Percentiles rank a stretch among this genome's conserved stretches.
Conservation (phyloP, 2,888 invertebrate genomes). For the Tricholauxania praeusta region DNA sequence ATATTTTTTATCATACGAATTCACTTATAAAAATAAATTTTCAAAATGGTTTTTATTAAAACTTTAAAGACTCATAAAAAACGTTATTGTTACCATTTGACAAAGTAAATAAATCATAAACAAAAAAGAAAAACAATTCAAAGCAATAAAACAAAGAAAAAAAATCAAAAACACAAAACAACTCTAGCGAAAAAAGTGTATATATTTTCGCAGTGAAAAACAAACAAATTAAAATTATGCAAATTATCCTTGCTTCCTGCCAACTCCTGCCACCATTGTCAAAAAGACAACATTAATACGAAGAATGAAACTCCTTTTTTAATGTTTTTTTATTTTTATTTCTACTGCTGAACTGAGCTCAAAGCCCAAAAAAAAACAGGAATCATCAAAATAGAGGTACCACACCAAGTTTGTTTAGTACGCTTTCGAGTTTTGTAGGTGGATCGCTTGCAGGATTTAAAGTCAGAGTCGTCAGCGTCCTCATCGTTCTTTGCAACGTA, state of each 20-base stretch:
- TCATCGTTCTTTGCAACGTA: slow-evolving; percentile 27
- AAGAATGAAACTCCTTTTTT: neutral
- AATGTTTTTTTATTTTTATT: neutral
- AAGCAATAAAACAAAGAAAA: slow-evolving; percentile 26
- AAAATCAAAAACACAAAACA: slow-evolving; percentile 4
- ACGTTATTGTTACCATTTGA: slow-evolving; percentile 8
- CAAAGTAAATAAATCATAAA: slow-evolving; percentile 12
- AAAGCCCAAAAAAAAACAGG: too few species aligned
- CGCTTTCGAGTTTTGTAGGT: too few species aligned
- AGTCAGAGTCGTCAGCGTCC: neutral
- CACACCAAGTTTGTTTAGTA: too few species aligned
- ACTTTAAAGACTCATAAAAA: neutral
- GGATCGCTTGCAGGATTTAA: neutral
- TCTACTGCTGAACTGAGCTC: neutral
- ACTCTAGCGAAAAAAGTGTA: slow-evolving; percentile 33
- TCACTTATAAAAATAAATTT: too few species aligned
- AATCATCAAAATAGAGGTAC: too few species aligned
- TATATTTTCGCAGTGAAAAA: slow-evolving; percentile 50
- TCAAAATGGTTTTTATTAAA: too few species aligned
- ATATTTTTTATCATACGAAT: too few species aligned
- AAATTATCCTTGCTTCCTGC: slow-evolving; percentile 52
- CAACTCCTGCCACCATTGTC: slow-evolving; percentile 16
- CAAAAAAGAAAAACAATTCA: slow-evolving; percentile 21
- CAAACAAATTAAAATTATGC: slow-evolving; percentile 64
- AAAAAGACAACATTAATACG: neutral